Evolutionary conservation across 2,888 invertebrate species (phyloP).

Genomic region (Glyphotaelius pellucidus): DNA sequence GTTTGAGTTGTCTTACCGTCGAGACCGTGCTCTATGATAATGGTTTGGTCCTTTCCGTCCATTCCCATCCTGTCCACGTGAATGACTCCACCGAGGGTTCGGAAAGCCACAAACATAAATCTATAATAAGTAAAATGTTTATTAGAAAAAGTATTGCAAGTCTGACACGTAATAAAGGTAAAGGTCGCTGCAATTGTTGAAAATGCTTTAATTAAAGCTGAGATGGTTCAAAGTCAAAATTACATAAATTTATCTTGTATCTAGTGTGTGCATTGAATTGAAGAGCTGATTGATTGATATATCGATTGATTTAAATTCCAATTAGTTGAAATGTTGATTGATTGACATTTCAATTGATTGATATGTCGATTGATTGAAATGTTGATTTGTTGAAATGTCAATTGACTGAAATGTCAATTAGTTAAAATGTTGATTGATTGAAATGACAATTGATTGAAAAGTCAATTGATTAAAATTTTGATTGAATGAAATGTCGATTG

Average conservation of each 20-base stretch:
- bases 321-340: too few relatives aligned
- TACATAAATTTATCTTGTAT: not conserved
- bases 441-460: too few relatives aligned
- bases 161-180: not conserved
- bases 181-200: not conserved
- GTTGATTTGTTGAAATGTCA: too few relatives aligned
- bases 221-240: not conserved
- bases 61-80: constrained; percentile 84
- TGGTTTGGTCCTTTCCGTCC: constrained; percentile 78
- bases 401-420: too few relatives aligned
- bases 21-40: constrained; percentile 70
- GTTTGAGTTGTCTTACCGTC: constrained; percentile 69
- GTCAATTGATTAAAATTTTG: too few relatives aligned
- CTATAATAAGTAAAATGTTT: constrained; percentile 71
- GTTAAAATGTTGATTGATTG: too few relatives aligned
- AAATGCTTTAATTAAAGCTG: not conserved
- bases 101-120: constrained; percentile 81
- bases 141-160: not conserved
- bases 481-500: too few relatives aligned
- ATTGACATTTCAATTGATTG: too few relatives aligned
- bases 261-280: too few relatives aligned
- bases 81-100: constrained; percentile 70
- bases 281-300: too few relatives aligned
- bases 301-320: too few relatives aligned
- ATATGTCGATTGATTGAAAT: too few relatives aligned